Base-by-base conservation (phyloP, 2,888 invertebrate genomes). In the Apamea crenata region DNA sequence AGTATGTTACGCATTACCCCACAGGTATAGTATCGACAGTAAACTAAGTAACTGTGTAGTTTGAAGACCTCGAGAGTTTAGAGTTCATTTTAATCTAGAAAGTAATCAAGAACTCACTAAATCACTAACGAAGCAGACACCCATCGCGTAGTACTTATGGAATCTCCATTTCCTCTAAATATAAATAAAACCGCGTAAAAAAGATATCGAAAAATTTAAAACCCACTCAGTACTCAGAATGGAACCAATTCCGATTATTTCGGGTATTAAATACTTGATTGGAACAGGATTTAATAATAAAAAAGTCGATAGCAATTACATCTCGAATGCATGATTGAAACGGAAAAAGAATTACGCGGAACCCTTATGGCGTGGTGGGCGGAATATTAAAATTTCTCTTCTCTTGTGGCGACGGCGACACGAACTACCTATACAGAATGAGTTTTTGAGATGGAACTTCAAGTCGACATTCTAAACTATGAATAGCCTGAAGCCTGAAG, bases 231-330 rank as follows among this genome's bases (percentile, higher is more conserved):
- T 67, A 50, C 29, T 71, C 56, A 2, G 21, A 47, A 68, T n/a
- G 67, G 50, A 71, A 77, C 56, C 69, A 44, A 81, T 69, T 61
- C 14, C 44, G 50, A 81, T 84, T 83, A 84, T 84, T 74, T 84
- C 53, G 63, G 40, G 29, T 66, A 81, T 77, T 72, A 66, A 72
- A 36, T 59, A 50, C 29, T 66, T 66, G 74, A 84, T 77, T 78
- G 68, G 29, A 65, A 74, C n/a, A 50, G 16, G 12, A 84, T 84
- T 81, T 50, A 84, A 81, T 84, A 81, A 81, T 77, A 61, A 53
- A 80, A 40, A 84, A 36, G 21, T 81, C 65, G 71, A 84, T 66
- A 68, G 56, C 77, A 81, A 81, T 84, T 77, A 83, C 74, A 25
- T 65, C 25, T 63, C 29, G 50, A 71, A 74, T 25, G 61, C 36